Evolutionary conservation across 2,888 invertebrate genomes (phyloP).

Genomic region (Hydriomena furcata): DNA sequence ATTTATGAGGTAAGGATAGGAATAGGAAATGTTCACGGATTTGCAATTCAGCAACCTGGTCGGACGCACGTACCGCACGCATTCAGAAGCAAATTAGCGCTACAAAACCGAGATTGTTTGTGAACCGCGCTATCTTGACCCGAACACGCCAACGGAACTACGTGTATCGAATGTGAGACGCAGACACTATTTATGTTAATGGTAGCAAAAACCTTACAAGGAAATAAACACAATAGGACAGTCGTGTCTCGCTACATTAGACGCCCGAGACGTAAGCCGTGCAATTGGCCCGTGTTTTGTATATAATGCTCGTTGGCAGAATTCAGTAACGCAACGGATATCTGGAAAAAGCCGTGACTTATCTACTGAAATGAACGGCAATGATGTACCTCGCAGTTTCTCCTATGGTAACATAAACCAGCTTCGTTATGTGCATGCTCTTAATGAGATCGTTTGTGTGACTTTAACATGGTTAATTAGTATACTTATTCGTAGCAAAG

Average conservation of each 20-base stretch:
- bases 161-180: constrained; percentile 71
- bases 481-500: constrained; percentile 34
- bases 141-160: constrained; percentile 57
- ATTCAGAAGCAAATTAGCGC: constrained; percentile 55
- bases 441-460: constrained; percentile 42
- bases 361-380: constrained; percentile 61
- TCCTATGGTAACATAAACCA: constrained; percentile 42
- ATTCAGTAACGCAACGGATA: constrained; percentile 70
- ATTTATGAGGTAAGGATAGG: constrained; percentile 30
- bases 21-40: constrained; percentile 32
- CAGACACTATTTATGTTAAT: constrained; percentile 77
- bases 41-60: constrained; percentile 40
- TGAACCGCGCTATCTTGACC: constrained; percentile 49
- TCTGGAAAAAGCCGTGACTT: constrained; percentile 72
- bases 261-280: constrained; percentile 67
- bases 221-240: constrained; percentile 81
- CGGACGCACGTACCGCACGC: constrained; percentile 45
- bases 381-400: constrained; percentile 53
- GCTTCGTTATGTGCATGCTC: constrained; percentile 58
- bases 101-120: constrained; percentile 50
- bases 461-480: constrained; percentile 35
- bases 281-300: constrained; percentile 76
- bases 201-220: constrained; percentile 77
- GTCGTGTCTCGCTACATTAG: constrained; percentile 76
- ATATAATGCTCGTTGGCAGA: constrained; percentile 79